These are phyloP conservation scores for Microplitis deprimator DNA, from an alignment of 2,888 invertebrate genomes.

Conservation along the genomic window DNA sequence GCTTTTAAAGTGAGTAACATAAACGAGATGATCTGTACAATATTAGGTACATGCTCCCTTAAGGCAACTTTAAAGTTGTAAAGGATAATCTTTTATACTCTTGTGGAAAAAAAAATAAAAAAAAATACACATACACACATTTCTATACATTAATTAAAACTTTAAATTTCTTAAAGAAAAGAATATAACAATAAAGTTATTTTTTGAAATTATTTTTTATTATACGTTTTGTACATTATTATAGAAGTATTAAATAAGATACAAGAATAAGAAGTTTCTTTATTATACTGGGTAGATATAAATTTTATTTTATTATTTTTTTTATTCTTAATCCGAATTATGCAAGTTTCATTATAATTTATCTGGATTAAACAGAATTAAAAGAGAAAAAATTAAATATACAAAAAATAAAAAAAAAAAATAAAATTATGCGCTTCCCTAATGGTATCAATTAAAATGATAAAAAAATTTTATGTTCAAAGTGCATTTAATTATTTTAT, in stretches of 20 bases:
- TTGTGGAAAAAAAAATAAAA: slow-evolving; percentile 30
- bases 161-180: slow-evolving; percentile 64
- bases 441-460: no score
- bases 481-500: neutral
- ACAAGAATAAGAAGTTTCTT: slow-evolving; percentile 24
- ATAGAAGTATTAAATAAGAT: slow-evolving; percentile 10
- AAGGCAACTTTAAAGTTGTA: slow-evolving; percentile 59
- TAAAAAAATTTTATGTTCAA: neutral
- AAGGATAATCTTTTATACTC: slow-evolving; percentile 57
- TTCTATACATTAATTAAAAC: slow-evolving; percentile 66
- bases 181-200: slow-evolving; percentile 59
- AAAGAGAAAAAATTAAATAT: neutral
- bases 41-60: slow-evolving; percentile 33
- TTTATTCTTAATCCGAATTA: neutral
- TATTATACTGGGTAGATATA: slow-evolving; percentile 10
- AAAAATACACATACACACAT: slow-evolving; percentile 52
- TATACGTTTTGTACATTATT: slow-evolving; percentile 43
- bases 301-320: slow-evolving; percentile 11
- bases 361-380: neutral
- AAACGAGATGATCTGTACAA: slow-evolving; percentile 52
- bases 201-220: slow-evolving; percentile 38
- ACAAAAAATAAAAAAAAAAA: neutral
- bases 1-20: slow-evolving; percentile 47
- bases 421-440: neutral
- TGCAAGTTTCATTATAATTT: neutral